A percentile compares a stretch with the other conserved stretches of the same genome.
Evolutionary conservation across 2,888 invertebrate genomes (phyloP).

Genomic region (Biston betularia): DNA sequence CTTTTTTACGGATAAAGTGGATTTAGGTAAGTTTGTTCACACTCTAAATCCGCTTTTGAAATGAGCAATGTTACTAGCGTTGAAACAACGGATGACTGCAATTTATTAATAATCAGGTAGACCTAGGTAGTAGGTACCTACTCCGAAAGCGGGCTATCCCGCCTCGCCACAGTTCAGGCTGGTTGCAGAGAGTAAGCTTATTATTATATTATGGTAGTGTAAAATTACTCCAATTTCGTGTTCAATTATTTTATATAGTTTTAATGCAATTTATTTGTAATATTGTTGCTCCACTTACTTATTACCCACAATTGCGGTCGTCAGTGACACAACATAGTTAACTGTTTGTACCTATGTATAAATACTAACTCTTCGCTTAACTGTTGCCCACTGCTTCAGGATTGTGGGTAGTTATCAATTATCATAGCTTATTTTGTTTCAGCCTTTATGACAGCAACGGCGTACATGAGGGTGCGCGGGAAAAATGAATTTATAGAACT

Average conservation of each 20-base stretch:
- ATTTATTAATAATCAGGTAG: slow-evolving; percentile 43
- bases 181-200: slow-evolving; percentile 4
- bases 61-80: slow-evolving; percentile 11
- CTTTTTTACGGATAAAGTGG: slow-evolving; percentile 81
- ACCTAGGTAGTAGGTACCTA: background rate
- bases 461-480: slow-evolving; percentile 80
- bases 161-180: slow-evolving; percentile 11
- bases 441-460: slow-evolving; percentile 87
- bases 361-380: background rate
- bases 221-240: background rate
- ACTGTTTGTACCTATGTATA: background rate
- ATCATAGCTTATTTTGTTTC: slow-evolving; percentile 39
- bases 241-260: background rate
- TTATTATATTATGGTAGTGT: slow-evolving; percentile 2
- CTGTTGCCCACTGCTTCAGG: background rate
- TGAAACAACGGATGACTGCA: slow-evolving; percentile 42
- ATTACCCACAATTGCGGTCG: background rate
- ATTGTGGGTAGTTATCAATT: background rate
- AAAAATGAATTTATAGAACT: slow-evolving; percentile 75
- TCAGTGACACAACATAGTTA: background rate
- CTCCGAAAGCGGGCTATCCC: slow-evolving; percentile 13
- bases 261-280: background rate
- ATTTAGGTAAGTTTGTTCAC: slow-evolving; percentile 80
- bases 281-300: background rate
- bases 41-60: slow-evolving; percentile 7